Base-by-base conservation (phyloP, 2,113 vertebrate genomes). In the Colaptes auratus region DNA sequence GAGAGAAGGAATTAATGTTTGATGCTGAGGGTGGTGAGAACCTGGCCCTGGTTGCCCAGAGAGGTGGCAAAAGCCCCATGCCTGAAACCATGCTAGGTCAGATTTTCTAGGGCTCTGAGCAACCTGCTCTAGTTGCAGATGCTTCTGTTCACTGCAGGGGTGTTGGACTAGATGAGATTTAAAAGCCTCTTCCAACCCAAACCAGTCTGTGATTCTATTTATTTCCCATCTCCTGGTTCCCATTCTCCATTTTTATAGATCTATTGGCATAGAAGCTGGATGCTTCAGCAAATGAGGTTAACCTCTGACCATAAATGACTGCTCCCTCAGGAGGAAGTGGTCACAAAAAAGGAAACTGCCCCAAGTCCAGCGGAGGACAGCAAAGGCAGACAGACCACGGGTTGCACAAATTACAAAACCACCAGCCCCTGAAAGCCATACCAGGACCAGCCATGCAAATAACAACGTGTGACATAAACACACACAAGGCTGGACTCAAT, bases 271-370 rank as follows among this genome's bases (percentile, higher is more conserved):
- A 82, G 78, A 42, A 89, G 89, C 23, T 72, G 77, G 92, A 92
- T 89, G 30, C 48, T 94, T 84, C 59, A 87, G 92, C 89, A 94
- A 89, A 95, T 72, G 86, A 95, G 91, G 94, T 95, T 96, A 96
- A 96, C 95, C 96, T 90, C 94, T 93, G 92, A 86, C 92, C 94
- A 94, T 69, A 61, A 92, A 93, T 94, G 75, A 89, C 74, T 55
- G 86, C 83, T 96, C 94, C 95, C 95, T 61, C 77, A 55, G 90
- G 95, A 95, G 84, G 92, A 93, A 96, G 89, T 70, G 66, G 94
- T 55, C 88, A 63, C 71, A 67, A 73, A 93, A 92, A 95, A 82
- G 63, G 88, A 92, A 96, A 86, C 70, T 23, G 70, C 89, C 83
- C 56, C 90, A 93, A 23, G 53, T 61, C 15, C 77, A 64, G 92